Conservation (phyloP, 2,888 invertebrate species). For the Papilio demoleus region DNA sequence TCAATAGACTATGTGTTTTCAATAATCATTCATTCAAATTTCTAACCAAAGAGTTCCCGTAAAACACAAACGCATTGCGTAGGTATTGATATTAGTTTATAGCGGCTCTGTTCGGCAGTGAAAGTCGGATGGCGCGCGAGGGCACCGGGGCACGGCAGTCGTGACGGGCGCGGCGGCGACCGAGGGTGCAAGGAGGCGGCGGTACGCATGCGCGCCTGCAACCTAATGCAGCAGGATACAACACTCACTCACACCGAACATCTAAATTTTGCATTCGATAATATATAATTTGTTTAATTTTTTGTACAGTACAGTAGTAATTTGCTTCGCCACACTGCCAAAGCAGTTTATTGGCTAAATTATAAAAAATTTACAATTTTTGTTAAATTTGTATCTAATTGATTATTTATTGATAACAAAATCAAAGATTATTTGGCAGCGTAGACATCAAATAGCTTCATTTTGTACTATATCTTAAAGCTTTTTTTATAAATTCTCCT, state of each 20-base stretch:
- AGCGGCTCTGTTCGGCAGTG: constrained; percentile 63
- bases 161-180: constrained; percentile 59
- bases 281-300: too few relatives aligned
- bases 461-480: too few relatives aligned
- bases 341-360: too few relatives aligned
- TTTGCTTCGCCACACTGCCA: too few relatives aligned
- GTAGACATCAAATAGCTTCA: too few relatives aligned
- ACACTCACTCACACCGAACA: constrained; percentile 58
- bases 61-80: constrained; percentile 45
- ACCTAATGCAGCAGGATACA: constrained; percentile 53
- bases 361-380: too few relatives aligned
- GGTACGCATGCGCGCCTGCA: constrained; percentile 66
- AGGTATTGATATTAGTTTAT: constrained; percentile 47
- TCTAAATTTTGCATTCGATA: constrained; percentile 7
- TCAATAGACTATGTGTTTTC: background rate
- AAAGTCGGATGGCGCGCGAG: constrained; percentile 75
- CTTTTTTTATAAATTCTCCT: too few relatives aligned
- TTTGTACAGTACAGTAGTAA: too few relatives aligned
- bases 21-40: background rate
- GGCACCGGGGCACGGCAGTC: constrained; percentile 73
- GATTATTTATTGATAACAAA: too few relatives aligned
- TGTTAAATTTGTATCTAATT: too few relatives aligned
- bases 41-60: background rate
- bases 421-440: too few relatives aligned
- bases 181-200: constrained; percentile 49